A percentile compares a stretch with the other conserved stretches of the same genome.
phyloP scores from a whole-genome alignment of 1,140 invertebrate species.

The Drosophila bifasciata region DNA sequence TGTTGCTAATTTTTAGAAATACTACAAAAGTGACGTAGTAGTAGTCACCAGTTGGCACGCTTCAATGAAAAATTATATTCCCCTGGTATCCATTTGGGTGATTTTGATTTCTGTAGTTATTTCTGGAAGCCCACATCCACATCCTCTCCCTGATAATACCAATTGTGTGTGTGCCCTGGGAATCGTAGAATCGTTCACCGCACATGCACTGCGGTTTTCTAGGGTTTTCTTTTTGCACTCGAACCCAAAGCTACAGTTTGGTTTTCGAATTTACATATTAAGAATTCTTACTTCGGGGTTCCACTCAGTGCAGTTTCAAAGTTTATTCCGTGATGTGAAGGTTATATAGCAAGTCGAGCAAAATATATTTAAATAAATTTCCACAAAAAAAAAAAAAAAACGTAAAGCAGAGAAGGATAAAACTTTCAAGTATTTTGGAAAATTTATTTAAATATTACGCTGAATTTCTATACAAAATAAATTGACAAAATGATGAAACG shows the following conservation, averaged over 20 bases:
- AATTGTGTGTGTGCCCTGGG: slow-evolving; percentile 37
- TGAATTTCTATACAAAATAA: no score
- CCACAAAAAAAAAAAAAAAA: background rate
- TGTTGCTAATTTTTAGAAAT: slow-evolving; percentile 45
- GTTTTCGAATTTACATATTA: slow-evolving; percentile 33
- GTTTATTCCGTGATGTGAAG: slow-evolving; percentile 47
- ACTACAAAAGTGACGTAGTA: slow-evolving; percentile 34
- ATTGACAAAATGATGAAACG: slow-evolving; percentile 49
- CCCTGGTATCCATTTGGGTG: no score
- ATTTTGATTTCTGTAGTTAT: slow-evolving; percentile 35
- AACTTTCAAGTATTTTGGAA: background rate
- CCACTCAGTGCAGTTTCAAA: slow-evolving; percentile 32
- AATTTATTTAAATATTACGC: background rate
- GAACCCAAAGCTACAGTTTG: slow-evolving; percentile 17
- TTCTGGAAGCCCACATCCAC: background rate
- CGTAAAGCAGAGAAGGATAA: background rate
- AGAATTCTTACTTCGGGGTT: background rate
- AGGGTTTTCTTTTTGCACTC: slow-evolving; percentile 42
- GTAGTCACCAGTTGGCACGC: slow-evolving; percentile 22
- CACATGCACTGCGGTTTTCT: slow-evolving; percentile 53
- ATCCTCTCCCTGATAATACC: slow-evolving; percentile 15
- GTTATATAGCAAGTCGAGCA: slow-evolving; percentile 7
- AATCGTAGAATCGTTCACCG: slow-evolving; percentile 17
- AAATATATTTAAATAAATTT: background rate
- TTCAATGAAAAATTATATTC: slow-evolving; percentile 20